Evolutionary conservation across 2,113 vertebrate species (phyloP).

Genomic region (Saiga tatarica): DNA sequence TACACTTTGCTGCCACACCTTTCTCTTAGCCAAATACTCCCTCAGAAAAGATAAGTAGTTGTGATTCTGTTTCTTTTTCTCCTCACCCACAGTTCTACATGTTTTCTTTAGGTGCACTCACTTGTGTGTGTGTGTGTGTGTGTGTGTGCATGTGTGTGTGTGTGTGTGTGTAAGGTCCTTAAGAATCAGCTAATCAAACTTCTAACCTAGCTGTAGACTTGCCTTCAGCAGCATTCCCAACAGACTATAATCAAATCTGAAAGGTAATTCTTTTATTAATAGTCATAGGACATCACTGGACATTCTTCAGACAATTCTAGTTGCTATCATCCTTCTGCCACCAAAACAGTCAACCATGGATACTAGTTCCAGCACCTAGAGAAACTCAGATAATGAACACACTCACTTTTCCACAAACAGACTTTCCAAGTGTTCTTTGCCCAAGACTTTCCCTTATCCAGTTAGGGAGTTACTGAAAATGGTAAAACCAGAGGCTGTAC

Average conservation of each 20-base stretch:
- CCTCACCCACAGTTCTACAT: neutral
- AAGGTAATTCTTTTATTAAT: neutral
- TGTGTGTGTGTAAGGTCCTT: neutral
- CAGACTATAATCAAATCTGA: neutral
- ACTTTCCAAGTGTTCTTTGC: neutral
- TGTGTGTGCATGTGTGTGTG: neutral
- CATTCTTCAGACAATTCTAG: neutral
- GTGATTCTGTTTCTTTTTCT: neutral
- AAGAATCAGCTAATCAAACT: neutral
- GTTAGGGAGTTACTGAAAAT: neutral
- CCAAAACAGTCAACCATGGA: neutral
- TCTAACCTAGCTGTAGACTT: neutral
- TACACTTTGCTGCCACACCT: neutral
- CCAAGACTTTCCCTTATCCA: neutral
- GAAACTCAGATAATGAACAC: neutral
- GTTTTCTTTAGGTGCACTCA: neutral
- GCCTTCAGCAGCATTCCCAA: neutral
- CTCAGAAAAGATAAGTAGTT: neutral
- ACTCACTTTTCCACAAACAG: neutral
- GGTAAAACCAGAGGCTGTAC: neutral
- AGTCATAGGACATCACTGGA: neutral
- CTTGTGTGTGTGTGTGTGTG: neutral
- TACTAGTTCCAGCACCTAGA: neutral
- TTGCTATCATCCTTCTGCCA: neutral
- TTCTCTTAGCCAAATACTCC: neutral